Base-by-base conservation (phyloP, 2,797 vertebrate species). In the Labeo calbasu region DNA sequence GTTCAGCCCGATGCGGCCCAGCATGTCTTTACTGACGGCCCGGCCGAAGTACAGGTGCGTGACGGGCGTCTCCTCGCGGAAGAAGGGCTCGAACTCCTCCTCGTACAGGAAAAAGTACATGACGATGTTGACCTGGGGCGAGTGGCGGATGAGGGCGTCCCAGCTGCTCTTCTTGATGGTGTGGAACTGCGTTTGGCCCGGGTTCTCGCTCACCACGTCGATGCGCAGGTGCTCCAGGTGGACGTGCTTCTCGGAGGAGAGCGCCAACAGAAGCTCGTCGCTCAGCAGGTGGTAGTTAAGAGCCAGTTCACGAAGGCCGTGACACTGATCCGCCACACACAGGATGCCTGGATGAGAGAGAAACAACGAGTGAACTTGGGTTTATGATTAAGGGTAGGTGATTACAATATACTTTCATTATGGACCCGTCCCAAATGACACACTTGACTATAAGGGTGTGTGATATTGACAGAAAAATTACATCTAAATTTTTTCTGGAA, bases 51-150 rank as follows among this genome's bases (percentile, higher is more conserved):
- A 95, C 77, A 95, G 91, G 86, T 95, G 95, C 0, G 95, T 95
- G 0, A 95, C 94, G 0, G 94, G 94, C 0, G 92, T 95, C 82
- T 94, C 93, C 86, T 95, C 94, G 21, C 90, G 48, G 89, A 95
- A 95, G 90, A 95, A 95, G 28, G 91, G 91, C 81, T 95, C 93
- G 4, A 94, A 95, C 83, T 95, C 94, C 75, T 95, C 94, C 77
- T 94, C 94, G 0, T 94, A 94, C 6, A 95, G 86, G 83, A 94
- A 95, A 82, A 95, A 95, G 89, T 95, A 95, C 93, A 95, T 95
- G 70, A 94, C 94, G 15, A 95, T 93, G 89, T 92, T 95, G 79
- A 95, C 95, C 86, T 94, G 93, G 21, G 94, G 94, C 13, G 93
- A 95, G 86, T 95, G 94, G 76, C 84, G 91, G 43, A 95, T 88